A percentile compares a stretch with the other conserved stretches of the same genome.
phyloP scores from a whole-genome alignment of 2,888 invertebrate genomes.

The Tupiocoris notatus region DNA sequence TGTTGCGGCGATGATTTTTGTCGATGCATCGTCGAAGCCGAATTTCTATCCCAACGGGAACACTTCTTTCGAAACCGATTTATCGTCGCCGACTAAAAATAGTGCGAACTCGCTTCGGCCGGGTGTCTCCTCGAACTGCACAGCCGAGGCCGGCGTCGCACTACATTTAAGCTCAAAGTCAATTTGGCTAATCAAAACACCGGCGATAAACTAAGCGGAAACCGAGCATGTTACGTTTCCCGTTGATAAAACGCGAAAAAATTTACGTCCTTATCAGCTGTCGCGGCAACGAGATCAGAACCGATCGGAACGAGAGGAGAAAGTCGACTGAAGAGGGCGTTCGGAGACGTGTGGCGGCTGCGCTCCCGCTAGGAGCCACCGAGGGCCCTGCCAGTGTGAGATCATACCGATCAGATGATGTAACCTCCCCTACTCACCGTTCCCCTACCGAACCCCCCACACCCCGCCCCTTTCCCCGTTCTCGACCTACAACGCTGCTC shows the following conservation, averaged over 20 bases:
- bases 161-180: neutral
- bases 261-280: neutral
- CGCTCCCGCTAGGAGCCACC: neutral
- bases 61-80: too few species aligned
- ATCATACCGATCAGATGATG: constrained; percentile 34
- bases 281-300: neutral
- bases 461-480: too few species aligned
- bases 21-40: too few species aligned
- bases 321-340: constrained; percentile 24
- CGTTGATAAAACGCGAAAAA: neutral
- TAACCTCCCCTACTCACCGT: constrained; percentile 15
- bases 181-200: neutral
- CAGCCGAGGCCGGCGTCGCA: neutral
- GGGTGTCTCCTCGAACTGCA: neutral
- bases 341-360: neutral
- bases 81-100: neutral
- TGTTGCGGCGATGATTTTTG: neutral
- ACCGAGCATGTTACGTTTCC: neutral
- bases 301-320: constrained; percentile 13
- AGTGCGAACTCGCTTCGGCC: neutral
- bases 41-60: too few species aligned
- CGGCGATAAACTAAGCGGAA: neutral
- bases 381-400: constrained; percentile 6
- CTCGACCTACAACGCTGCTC: neutral
- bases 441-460: neutral